phyloP scores from a whole-genome alignment of 2,113 vertebrate species.

The Piprites chloris region DNA sequence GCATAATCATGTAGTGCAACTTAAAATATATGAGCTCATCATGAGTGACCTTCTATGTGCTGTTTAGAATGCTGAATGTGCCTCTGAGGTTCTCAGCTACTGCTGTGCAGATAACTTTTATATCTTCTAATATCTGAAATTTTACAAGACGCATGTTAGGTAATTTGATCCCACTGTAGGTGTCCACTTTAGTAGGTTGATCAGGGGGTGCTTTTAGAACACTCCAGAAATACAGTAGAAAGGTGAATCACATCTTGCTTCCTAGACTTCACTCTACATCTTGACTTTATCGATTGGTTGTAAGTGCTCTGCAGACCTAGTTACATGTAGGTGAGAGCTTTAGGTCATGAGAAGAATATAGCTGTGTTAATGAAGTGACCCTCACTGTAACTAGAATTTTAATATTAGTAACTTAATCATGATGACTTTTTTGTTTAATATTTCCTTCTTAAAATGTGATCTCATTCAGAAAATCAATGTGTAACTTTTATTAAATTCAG shows the following conservation, averaged over 20 bases:
- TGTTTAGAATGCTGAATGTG: neutral
- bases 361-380: neutral
- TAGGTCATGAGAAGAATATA: neutral
- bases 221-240: neutral
- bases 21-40: neutral
- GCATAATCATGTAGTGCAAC: neutral
- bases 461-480: neutral
- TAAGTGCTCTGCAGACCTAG: neutral
- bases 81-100: neutral
- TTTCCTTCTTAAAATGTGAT: neutral
- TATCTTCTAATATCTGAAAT: neutral
- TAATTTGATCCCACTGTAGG: neutral
- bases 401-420: neutral
- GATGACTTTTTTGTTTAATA: neutral
- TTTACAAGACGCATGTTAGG: neutral
- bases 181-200: neutral
- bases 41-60: neutral
- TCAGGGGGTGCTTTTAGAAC: neutral
- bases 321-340: neutral
- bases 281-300: accelerated
- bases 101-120: neutral
- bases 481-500: neutral
- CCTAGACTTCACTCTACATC: neutral
- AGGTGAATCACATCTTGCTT: neutral
- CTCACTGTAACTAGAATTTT: neutral